Percentiles rank a stretch among this genome's conserved stretches.
Evolutionary conservation across 2,888 invertebrate species (phyloP).

Genomic region (Phrixothrix hirtus): DNA sequence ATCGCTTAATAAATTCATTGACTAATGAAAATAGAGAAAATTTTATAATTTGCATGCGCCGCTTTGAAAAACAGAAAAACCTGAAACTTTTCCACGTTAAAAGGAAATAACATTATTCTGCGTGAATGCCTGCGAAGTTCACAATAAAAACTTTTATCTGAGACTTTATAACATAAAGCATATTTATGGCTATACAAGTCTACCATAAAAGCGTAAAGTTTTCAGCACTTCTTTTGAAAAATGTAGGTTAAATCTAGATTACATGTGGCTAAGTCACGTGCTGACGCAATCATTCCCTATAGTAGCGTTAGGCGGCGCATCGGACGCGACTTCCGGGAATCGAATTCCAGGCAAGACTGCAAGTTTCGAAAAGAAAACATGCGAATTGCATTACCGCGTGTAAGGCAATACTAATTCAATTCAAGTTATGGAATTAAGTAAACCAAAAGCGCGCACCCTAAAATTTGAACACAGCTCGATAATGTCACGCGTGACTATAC

Average conservation of each 20-base stretch:
- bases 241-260: constrained; percentile 35
- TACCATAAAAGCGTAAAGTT: constrained; percentile 35
- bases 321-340: neutral
- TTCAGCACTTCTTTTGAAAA: constrained; percentile 29
- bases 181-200: constrained; percentile 32
- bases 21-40: no score
- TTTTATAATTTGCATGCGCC: no score
- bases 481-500: no score
- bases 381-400: neutral
- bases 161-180: constrained; percentile 24
- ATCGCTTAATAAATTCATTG: no score
- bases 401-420: no score
- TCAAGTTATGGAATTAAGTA: no score
- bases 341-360: neutral
- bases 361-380: neutral
- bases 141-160: constrained; percentile 26
- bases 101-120: constrained; percentile 14
- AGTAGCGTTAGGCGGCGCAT: neutral
- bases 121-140: constrained; percentile 14
- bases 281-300: constrained; percentile 35
- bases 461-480: no score
- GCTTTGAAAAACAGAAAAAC: no score
- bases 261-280: constrained; percentile 36
- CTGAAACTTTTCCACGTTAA: no score
- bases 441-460: no score